Evolutionary conservation across 2,888 invertebrate species (phyloP).

Genomic region (Ctenicera cuprea): DNA sequence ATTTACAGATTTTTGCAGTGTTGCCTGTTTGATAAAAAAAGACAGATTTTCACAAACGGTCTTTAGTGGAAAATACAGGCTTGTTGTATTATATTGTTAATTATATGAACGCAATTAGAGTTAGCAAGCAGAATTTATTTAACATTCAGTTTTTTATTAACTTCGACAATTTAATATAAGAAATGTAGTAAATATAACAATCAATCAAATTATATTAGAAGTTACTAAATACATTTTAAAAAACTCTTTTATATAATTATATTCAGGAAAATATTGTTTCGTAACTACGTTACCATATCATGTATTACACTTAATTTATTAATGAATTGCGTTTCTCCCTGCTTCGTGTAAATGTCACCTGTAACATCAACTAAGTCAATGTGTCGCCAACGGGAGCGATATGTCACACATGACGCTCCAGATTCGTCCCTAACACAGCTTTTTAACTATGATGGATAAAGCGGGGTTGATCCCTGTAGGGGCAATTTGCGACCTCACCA

Average conservation of each 20-base stretch:
- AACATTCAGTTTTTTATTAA: too few species aligned
- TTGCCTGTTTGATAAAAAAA: too few species aligned
- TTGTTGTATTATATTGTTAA: too few species aligned
- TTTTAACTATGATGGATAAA: slow-evolving; percentile 49
- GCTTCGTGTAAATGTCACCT: slow-evolving; percentile 34
- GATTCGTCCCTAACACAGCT: slow-evolving; percentile 41
- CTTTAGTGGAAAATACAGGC: too few species aligned
- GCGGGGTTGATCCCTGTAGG: slow-evolving; percentile 45
- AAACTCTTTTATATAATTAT: background rate
- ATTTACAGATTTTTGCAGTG: too few species aligned
- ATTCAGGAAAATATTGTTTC: background rate
- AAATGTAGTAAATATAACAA: too few species aligned
- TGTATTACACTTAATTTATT: background rate
- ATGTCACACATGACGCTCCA: slow-evolving; percentile 47
- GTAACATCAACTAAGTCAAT: slow-evolving; percentile 41
- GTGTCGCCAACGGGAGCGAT: slow-evolving; percentile 32
- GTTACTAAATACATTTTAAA: too few species aligned
- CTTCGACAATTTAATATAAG: too few species aligned
- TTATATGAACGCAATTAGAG: too few species aligned
- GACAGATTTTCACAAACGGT: too few species aligned
- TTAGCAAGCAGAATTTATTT: too few species aligned
- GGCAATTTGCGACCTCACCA: slow-evolving; percentile 46
- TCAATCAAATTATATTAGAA: too few species aligned
- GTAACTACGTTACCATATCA: background rate
- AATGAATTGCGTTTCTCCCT: background rate